Base-by-base conservation (phyloP, 2,888 invertebrate species). In the Mesoligia furuncula region DNA sequence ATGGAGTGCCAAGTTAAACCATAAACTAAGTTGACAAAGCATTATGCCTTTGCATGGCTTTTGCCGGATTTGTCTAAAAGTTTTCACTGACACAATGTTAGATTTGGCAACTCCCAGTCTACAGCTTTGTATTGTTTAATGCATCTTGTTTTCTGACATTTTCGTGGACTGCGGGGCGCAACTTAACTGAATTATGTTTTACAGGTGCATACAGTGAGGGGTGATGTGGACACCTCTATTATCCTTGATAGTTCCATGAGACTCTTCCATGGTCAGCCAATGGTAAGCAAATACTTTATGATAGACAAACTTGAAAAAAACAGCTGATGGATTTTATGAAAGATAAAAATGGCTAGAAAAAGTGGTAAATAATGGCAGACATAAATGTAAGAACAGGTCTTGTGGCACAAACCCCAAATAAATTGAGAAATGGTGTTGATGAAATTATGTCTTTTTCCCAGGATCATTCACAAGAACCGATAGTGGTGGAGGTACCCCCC, bases 221-320 rank as follows among this genome's bases (percentile, higher is more conserved):
- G 90, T 70, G 96, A 96, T 80, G 93, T 96, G 8, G 96, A 96
- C 65, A 76, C 94, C 0, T 94, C 96, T 24, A 96, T 95, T 0
- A 95, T 96, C 67, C 88, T 96, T 15, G 96, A 96, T 75, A 89
- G 91, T 42, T 93, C 95, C 2, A 92, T 96, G 90, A 92, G 96
- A 77, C 88, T 95, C 4, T 96, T 93, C 82, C 96, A 93, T 90
- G 93, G 93, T 39, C 95, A 94, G 65, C 74, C 90, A 62, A 86
- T 96, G 93, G 96, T 96, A 88, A 93, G 93, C 17, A 36, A 36
- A 59, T 27, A 59, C 1, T 36, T 13, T 48, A 48, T 31, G 9
- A 48, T 8, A 31, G 27, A 27, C 6, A 20, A 67, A 7, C 13
- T 45, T 20, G n/a, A 66, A 45, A 42, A 66, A 45, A 67, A 13